phyloP scores from a whole-genome alignment of 2,888 invertebrate genomes.

The Notocelia uddmanniana region DNA sequence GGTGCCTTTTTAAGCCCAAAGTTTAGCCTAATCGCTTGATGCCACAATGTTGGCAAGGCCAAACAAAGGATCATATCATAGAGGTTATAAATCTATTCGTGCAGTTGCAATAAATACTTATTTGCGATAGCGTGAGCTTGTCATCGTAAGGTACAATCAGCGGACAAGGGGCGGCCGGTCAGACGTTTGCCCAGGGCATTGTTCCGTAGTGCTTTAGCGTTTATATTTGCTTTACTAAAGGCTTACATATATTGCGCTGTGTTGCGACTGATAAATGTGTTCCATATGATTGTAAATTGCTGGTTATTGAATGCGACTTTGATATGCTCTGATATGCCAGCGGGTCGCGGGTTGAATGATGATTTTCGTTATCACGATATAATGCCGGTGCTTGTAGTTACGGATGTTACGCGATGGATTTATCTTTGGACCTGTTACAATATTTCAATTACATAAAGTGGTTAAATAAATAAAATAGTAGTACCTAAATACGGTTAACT shows the following conservation, averaged over 20 bases:
- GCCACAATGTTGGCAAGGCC: conserved; percentile 22
- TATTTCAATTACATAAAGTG: conserved; percentile 27
- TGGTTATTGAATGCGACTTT: conserved; percentile 63
- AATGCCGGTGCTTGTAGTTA: conserved; percentile 42
- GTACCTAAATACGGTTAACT: background rate
- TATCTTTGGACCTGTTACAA: conserved; percentile 26
- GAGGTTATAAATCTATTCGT: conserved; percentile 60
- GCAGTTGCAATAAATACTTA: conserved; percentile 81
- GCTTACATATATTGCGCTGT: conserved; percentile 52
- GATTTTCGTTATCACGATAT: conserved; percentile 49
- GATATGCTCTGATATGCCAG: conserved; percentile 51
- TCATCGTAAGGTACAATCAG: conserved; percentile 84
- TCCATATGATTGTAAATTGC: conserved; percentile 68
- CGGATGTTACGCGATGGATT: conserved; percentile 34
- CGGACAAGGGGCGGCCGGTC: conserved; percentile 68
- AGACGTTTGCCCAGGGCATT: conserved; percentile 70
- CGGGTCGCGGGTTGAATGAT: conserved; percentile 49
- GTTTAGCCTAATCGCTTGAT: conserved; percentile 25
- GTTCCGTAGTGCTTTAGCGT: conserved; percentile 67
- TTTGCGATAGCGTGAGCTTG: conserved; percentile 78
- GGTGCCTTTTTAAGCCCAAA: background rate
- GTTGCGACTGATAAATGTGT: conserved; percentile 64
- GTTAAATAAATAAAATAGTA: conserved; percentile 6
- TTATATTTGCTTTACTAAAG: conserved; percentile 60
- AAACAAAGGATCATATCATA: conserved; percentile 49